Conservation (phyloP, 1,140 invertebrate genomes). For the Drosophila suzukii region DNA sequence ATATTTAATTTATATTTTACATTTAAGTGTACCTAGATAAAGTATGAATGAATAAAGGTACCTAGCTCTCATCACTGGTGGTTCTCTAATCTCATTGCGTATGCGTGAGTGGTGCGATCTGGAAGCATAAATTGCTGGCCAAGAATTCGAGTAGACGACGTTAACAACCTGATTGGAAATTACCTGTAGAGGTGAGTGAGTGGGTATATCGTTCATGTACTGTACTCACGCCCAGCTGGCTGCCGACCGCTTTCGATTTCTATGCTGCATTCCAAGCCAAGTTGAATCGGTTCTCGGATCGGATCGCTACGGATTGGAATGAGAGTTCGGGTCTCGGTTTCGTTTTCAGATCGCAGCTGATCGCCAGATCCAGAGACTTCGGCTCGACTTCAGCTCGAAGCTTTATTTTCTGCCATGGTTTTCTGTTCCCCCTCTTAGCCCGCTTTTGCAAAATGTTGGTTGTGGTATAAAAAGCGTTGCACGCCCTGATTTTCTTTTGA, state of each 20-base stretch:
- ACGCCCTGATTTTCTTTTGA: conserved; percentile 84
- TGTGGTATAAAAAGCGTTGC: conserved; percentile 83
- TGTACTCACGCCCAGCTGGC: conserved; percentile 27
- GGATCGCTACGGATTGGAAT: conserved; percentile 44
- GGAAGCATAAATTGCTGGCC: conserved; percentile 63
- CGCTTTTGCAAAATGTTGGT: conserved; percentile 61
- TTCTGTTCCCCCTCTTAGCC: conserved; percentile 29
- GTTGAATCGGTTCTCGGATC: conserved; percentile 53
- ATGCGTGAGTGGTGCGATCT: conserved; percentile 60
- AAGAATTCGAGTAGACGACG: conserved; percentile 59
- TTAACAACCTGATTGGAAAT: conserved; percentile 68
- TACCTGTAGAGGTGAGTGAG: conserved; percentile 13
- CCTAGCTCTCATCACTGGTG: conserved; percentile 9
- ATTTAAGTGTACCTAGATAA: not conserved
- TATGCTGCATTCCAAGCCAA: conserved; percentile 73
- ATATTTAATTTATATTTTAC: not conserved
- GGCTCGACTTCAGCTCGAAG: conserved; percentile 39
- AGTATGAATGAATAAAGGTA: not conserved
- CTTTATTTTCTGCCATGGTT: conserved; percentile 42
- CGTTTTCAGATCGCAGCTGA: conserved; percentile 62
- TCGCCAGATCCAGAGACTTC: conserved; percentile 63
- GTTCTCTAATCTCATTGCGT: conserved; percentile 56
- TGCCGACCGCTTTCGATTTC: conserved; percentile 61
- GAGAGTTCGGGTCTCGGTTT: conserved; percentile 42
- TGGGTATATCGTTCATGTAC: conserved; percentile 5